Evolutionary conservation across 53 echinoderm and acorn worm species (phyloP).

Genomic region (Glandiceps talaboti): DNA sequence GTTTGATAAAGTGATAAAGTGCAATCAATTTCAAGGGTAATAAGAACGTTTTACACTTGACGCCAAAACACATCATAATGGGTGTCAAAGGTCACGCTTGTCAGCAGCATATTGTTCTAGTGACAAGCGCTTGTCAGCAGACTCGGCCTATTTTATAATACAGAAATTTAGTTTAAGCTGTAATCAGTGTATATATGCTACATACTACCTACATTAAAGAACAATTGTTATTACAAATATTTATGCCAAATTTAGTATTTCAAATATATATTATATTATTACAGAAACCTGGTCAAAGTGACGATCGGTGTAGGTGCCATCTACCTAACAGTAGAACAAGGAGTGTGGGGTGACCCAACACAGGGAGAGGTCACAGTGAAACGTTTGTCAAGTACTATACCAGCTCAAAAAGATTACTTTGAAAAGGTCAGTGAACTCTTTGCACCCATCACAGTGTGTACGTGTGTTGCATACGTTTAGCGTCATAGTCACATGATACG

Average conservation of each 20-base stretch:
- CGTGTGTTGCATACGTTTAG: too few species aligned
- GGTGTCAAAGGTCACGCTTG: too few species aligned
- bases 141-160: too few species aligned
- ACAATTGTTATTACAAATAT: not conserved
- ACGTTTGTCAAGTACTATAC: conserved; percentile 19
- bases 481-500: too few species aligned
- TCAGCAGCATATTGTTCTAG: too few species aligned
- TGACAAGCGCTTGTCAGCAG: too few species aligned
- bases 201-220: not conserved
- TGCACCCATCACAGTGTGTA: too few species aligned
- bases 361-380: conserved; percentile 16
- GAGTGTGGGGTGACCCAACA: conserved; percentile 25
- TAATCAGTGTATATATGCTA: not conserved
- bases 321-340: conserved; percentile 35
- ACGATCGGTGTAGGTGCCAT: conserved; percentile 33
- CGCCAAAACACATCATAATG: too few species aligned
- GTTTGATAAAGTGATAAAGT: too few species aligned
- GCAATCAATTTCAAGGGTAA: too few species aligned
- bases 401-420: conserved; percentile 14
- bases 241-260: not conserved
- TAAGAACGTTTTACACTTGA: too few species aligned
- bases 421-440: conserved; percentile 23
- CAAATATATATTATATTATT: not conserved
- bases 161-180: too few species aligned
- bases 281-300: conserved; percentile 23